phyloP scores from a whole-genome alignment of 2,888 invertebrate species.

The Drosophila paracracens region DNA sequence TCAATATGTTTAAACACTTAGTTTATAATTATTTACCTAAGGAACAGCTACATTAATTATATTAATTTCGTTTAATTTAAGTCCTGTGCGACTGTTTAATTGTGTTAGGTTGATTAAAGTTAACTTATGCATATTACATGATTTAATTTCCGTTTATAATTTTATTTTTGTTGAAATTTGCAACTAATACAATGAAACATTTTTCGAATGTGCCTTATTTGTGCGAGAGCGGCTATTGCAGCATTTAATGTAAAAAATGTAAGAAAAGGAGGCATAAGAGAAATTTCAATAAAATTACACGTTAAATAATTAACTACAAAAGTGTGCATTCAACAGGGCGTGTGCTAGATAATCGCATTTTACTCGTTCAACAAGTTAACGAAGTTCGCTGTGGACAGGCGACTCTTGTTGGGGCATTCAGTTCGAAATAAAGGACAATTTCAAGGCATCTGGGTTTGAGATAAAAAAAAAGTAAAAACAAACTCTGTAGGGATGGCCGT shows the following conservation, averaged over 20 bases:
- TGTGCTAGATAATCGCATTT: slow-evolving; percentile 1
- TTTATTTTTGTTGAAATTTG: slow-evolving; percentile 9
- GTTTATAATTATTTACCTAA: slow-evolving; percentile 21
- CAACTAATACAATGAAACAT: slow-evolving; percentile 17
- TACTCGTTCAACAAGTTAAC: slow-evolving; percentile 16
- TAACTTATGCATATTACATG: slow-evolving; percentile 16
- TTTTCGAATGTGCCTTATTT: slow-evolving; percentile 52
- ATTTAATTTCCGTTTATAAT: slow-evolving; percentile 10
- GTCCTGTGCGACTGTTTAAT: slow-evolving; percentile 29
- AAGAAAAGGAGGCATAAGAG: background rate
- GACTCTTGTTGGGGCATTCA: background rate
- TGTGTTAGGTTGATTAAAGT: slow-evolving; percentile 46
- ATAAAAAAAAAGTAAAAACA: slow-evolving; percentile 3
- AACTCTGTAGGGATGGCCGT: slow-evolving; percentile 14
- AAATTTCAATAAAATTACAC: slow-evolving; percentile 43
- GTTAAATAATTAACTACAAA: slow-evolving; percentile 15
- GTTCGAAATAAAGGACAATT: background rate
- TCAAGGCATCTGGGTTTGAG: slow-evolving; percentile 12
- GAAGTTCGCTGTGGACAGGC: background rate
- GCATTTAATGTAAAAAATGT: slow-evolving; percentile 46
- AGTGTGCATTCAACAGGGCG: slow-evolving; percentile 9
- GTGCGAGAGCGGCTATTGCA: slow-evolving; percentile 23
- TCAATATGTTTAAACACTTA: slow-evolving; percentile 2
- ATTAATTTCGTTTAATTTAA: slow-evolving; percentile 39
- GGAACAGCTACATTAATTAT: slow-evolving; percentile 18